phyloP scores from a whole-genome alignment of 2,113 vertebrate species.

The Amazona vittata region DNA sequence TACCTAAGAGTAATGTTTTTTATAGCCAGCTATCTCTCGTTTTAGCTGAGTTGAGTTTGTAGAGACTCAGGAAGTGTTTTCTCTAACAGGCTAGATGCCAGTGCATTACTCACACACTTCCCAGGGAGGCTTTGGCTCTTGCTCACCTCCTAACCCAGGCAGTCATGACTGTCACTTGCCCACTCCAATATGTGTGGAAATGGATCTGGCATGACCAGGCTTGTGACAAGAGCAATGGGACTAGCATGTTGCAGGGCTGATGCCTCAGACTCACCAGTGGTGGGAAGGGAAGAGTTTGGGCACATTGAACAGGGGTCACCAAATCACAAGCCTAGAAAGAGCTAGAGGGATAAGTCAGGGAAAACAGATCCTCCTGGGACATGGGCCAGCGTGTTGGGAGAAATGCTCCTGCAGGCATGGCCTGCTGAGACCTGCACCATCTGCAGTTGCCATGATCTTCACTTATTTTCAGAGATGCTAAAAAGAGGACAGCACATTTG shows the following conservation, averaged over 20 bases:
- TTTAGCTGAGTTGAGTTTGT: neutral
- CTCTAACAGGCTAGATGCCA: neutral
- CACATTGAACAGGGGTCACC: fast-evolving
- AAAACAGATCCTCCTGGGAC: neutral
- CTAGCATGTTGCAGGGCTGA: fast-evolving
- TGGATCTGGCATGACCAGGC: fast-evolving
- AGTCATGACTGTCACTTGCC: fast-evolving
- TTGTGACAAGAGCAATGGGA: neutral
- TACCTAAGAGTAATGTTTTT: fast-evolving
- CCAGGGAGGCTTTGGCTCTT: neutral
- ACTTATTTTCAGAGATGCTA: neutral
- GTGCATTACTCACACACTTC: fast-evolving
- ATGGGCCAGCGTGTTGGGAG: fast-evolving
- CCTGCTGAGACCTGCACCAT: neutral
- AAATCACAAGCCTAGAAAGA: neutral
- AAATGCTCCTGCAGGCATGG: neutral
- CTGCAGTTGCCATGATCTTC: neutral
- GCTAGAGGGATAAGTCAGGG: neutral
- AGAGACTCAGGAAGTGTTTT: fast-evolving
- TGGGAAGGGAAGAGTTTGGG: neutral
- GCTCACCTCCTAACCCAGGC: neutral
- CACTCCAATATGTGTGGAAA: fast-evolving
- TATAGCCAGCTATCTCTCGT: neutral
- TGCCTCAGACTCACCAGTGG: fast-evolving
- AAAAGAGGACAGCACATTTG: neutral